Conservation (phyloP, 2,113 vertebrate genomes). For the Aegotheles bennettii region DNA sequence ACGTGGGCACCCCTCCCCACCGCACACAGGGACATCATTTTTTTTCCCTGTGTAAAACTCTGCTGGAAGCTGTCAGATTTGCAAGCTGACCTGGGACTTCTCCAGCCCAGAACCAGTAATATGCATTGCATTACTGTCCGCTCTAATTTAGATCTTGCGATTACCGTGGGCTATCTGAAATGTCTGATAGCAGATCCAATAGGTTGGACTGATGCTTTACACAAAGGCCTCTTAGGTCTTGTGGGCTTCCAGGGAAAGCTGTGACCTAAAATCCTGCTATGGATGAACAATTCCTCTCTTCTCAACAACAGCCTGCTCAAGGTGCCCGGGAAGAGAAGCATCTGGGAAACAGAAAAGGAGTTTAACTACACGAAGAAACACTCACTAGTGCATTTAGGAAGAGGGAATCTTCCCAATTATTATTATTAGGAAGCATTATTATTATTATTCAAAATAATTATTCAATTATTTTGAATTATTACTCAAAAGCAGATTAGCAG, state of each 20-base stretch:
- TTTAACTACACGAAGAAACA: not conserved
- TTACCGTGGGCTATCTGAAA: not conserved
- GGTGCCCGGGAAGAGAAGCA: not conserved
- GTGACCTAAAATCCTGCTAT: not conserved
- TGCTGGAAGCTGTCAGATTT: slow-evolving; percentile 48
- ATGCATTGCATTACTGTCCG: slow-evolving; percentile 52
- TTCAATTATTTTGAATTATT: no score
- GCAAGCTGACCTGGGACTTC: slow-evolving; percentile 45
- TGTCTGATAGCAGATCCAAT: not conserved
- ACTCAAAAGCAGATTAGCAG: not conserved
- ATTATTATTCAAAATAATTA: no score
- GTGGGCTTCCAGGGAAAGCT: not conserved
- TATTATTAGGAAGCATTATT: no score
- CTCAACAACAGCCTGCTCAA: not conserved
- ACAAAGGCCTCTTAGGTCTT: not conserved
- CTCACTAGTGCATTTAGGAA: not conserved
- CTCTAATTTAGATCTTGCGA: slow-evolving; percentile 74
- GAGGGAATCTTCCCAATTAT: not conserved
- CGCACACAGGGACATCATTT: not conserved
- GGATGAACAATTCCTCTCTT: not conserved
- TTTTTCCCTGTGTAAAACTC: slow-evolving; percentile 5
- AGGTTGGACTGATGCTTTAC: not conserved
- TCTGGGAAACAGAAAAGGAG: not conserved
- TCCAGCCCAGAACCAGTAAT: slow-evolving; percentile 24
- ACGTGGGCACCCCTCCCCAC: not conserved